Base-by-base conservation (phyloP, 2,888 invertebrate species). In the Pseudococcus viburni region DNA sequence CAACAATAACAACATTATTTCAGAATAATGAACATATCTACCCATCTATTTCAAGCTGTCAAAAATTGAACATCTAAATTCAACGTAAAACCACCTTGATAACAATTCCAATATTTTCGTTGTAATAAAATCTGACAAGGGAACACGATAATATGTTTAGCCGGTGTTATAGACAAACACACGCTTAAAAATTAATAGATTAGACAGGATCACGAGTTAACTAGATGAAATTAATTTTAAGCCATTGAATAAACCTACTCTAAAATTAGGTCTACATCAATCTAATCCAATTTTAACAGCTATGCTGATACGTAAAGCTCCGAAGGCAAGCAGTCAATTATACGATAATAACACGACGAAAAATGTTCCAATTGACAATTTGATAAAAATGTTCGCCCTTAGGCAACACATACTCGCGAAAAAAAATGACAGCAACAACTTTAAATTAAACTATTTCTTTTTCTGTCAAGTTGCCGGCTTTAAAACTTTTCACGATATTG, bases 211-310 rank as follows among this genome's bases (percentile, higher is more conserved):
- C 26, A 73, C 68, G 15, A 22, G 68, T 73, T 26, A 33, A 73
- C 33, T 9, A 73, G 68, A 73, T 73, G 33, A 73, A 73, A 73
- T 73, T 73, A 73, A 73, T 73, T 73, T 73, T 73, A 73, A 73
- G 68, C 33, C 68, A 33, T 73, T 73, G 9, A 26, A 73, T 33
- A 26, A 73, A 73, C 68, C 68, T 4, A 26, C 26, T 73, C 12
- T 73, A 73, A 73, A 73, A 73, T 73, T 73, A 73, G 68, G 68
- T 33, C 68, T 73, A 33, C 33, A 59, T 19, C 59, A 59, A 59
- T 19, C 19, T 19, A n/a, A 59, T 19, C 59, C 17, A 5, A 59
- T 59, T 59, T 59, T 9, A 59, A 19, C 19, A 5, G 19, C 19
- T 19, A 5, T 12, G 11, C 33, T 73, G 68, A 59, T 19, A 59